Conservation (phyloP, 2,888 invertebrate genomes). For the Melangyna quadrimaculata region DNA sequence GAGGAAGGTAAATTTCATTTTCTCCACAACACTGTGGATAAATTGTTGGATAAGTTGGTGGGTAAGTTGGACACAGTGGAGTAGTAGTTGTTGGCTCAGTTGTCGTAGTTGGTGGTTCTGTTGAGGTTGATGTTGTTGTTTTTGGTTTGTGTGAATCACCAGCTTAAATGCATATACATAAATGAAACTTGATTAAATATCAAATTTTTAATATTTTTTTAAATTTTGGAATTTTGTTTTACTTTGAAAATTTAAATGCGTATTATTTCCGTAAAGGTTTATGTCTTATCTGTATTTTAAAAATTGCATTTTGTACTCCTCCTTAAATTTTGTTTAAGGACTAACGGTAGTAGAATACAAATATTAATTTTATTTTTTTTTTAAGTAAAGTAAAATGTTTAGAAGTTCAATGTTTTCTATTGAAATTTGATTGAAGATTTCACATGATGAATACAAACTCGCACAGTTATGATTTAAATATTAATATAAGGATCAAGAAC, state of each 20-base stretch:
- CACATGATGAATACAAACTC: background rate
- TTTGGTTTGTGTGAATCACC: background rate
- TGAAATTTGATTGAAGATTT: no score
- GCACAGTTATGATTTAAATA: no score
- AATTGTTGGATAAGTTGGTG: background rate
- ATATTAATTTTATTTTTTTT: no score
- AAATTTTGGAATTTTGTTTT: no score
- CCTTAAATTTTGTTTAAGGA: no score
- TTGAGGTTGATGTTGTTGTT: background rate
- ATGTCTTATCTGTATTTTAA: no score
- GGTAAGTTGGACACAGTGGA: background rate
- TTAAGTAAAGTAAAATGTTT: no score
- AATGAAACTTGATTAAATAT: background rate
- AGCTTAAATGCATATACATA: no score
- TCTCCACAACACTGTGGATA: background rate
- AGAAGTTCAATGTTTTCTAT: no score
- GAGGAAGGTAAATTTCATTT: background rate
- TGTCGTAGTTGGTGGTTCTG: background rate
- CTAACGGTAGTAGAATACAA: no score
- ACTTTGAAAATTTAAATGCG: background rate
- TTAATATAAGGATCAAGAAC: background rate
- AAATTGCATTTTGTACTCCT: no score
- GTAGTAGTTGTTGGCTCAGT: background rate
- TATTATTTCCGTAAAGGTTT: no score
- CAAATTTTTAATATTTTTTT: background rate